These are phyloP conservation scores for Diorhabda carinulata DNA, from an alignment of 1,140 invertebrate genomes.

Conservation along the genomic window DNA sequence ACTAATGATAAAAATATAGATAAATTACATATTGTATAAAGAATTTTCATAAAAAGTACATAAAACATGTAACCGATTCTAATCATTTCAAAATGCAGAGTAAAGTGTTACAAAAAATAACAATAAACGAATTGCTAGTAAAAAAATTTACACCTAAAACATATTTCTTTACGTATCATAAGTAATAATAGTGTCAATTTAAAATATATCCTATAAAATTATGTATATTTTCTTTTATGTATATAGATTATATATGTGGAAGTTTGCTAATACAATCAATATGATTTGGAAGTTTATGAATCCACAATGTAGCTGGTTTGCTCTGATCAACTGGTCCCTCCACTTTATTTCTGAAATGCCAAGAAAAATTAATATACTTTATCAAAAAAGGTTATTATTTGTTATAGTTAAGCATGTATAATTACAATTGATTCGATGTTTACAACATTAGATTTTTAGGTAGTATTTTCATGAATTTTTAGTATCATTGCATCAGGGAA, in stretches of 20 bases:
- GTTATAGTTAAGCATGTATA: no score
- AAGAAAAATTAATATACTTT: background rate
- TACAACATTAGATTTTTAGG: no score
- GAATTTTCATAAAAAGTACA: no score
- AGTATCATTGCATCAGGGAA: no score
- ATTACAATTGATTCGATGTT: no score
- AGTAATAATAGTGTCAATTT: background rate
- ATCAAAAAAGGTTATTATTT: no score
- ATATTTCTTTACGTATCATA: background rate
- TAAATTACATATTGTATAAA: slow-evolving; percentile 5
- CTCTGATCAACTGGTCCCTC: slow-evolving; percentile 18
- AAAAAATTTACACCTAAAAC: slow-evolving; percentile 7
- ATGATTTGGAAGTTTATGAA: slow-evolving; percentile 16
- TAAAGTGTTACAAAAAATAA: no score
- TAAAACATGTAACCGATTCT: no score
- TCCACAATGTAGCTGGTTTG: slow-evolving; percentile 16
- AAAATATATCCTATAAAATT: slow-evolving; percentile 5
- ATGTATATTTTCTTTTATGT: background rate
- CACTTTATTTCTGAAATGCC: slow-evolving; percentile 4
- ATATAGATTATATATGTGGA: slow-evolving; percentile 13
- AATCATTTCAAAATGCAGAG: no score
- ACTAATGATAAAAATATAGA: no score
- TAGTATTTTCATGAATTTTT: no score
- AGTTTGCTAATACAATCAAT: slow-evolving; percentile 14
- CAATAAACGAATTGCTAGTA: no score